Conservation (phyloP, 2,113 vertebrate genomes). For the Sakesphorus luctuosus region DNA sequence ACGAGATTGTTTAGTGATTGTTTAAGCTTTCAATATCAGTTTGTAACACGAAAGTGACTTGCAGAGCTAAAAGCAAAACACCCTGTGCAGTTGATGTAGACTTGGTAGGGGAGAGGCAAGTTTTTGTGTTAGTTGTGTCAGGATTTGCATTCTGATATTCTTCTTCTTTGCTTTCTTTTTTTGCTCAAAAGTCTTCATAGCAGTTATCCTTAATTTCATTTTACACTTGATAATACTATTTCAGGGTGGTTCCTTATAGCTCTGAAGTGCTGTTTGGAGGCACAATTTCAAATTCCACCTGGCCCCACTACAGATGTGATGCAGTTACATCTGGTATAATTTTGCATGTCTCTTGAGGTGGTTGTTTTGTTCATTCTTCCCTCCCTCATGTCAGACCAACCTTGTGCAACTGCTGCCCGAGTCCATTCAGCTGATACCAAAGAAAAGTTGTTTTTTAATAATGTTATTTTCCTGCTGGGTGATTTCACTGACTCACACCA, state of each 20-base stretch:
- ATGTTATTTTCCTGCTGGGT: not conserved
- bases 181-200: not conserved
- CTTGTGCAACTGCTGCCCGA: fast-evolving
- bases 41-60: not conserved
- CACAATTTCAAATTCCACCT: not conserved
- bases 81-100: not conserved
- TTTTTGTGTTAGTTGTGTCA: not conserved
- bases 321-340: not conserved
- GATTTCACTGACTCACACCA: not conserved
- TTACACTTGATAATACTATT: not conserved
- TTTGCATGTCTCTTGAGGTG: fast-evolving
- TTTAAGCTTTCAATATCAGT: not conserved
- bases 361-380: not conserved
- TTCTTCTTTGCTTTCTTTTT: not conserved
- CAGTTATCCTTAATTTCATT: not conserved
- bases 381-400: not conserved
- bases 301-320: fast-evolving
- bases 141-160: not conserved
- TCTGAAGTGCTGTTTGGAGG: not conserved
- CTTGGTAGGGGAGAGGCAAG: not conserved
- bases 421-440: not conserved
- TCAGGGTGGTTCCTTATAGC: not conserved
- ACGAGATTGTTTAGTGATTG: not conserved
- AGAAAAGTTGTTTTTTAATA: too few relatives aligned
- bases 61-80: not conserved